Percentiles rank a stretch among this genome's conserved stretches.
phyloP scores from a whole-genome alignment of 1,140 invertebrate species.

The Procambarus clarkii region DNA sequence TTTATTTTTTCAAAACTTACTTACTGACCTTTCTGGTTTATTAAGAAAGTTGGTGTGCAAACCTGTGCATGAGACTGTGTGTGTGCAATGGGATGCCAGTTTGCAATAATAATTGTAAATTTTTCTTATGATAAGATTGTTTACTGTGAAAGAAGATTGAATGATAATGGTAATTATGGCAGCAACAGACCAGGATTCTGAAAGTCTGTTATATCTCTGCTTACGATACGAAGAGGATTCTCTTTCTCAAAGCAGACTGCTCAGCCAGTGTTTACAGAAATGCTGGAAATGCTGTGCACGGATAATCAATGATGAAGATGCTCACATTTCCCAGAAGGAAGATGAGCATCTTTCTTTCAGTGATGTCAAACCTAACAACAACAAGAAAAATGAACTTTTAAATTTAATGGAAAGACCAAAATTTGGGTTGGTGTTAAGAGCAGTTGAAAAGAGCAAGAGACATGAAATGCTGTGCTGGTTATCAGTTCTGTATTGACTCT shows the following conservation, averaged over 20 bases:
- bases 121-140: background rate
- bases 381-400: background rate
- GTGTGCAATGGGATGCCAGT: constrained; percentile 38
- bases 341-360: background rate
- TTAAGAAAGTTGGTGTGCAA: constrained; percentile 4
- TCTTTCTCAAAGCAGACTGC: constrained; percentile 28
- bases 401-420: background rate
- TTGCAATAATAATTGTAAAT: constrained; percentile 23
- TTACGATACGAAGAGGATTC: background rate
- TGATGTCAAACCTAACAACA: background rate
- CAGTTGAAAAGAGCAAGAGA: background rate
- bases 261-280: background rate
- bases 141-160: background rate
- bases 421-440: background rate
- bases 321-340: constrained; percentile 17
- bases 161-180: background rate
- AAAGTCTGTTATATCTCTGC: constrained; percentile 40
- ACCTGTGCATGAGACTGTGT: background rate
- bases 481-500: background rate
- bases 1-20: background rate
- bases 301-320: constrained; percentile 37
- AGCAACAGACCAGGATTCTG: constrained; percentile 30
- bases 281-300: background rate
- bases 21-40: background rate
- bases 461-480: background rate